Evolutionary conservation across 2,113 vertebrate genomes (phyloP).

Genomic region (Uria aalge): DNA sequence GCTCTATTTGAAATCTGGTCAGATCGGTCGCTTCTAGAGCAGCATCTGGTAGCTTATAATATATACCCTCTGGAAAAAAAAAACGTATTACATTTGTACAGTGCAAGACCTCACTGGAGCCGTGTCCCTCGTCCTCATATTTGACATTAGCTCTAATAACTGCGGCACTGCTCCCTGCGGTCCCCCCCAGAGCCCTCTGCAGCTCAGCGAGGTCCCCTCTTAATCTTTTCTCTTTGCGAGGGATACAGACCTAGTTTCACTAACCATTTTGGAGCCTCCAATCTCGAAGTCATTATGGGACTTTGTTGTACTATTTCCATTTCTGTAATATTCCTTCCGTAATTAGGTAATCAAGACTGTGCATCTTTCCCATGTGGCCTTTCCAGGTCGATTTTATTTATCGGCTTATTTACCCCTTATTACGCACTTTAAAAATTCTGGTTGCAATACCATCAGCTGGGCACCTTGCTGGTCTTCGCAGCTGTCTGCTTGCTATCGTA

Average conservation of each 20-base stretch:
- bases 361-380: constrained; percentile 11
- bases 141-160: constrained; percentile 54
- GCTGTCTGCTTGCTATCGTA: not conserved
- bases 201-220: constrained; percentile 25
- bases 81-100: constrained; percentile 34
- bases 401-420: constrained; percentile 33
- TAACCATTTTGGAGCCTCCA: constrained; percentile 2
- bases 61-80: constrained; percentile 59
- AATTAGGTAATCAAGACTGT: constrained; percentile 53
- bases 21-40: constrained; percentile 41
- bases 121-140: constrained; percentile 12
- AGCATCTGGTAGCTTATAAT: constrained; percentile 58
- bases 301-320: constrained; percentile 31
- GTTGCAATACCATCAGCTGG: not conserved
- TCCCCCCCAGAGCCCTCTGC: constrained; percentile 1
- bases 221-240: constrained; percentile 42
- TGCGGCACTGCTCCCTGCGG: not conserved
- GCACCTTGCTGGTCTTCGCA: not conserved
- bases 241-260: constrained; percentile 40
- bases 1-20: constrained; percentile 53
- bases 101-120: constrained; percentile 51
- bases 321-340: constrained; percentile 17
- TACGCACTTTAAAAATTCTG: not conserved
- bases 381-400: constrained; percentile 31
- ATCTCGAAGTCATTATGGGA: constrained; percentile 15